phyloP scores from a whole-genome alignment of 2,888 invertebrate species.

The Stenoptilia bipunctidactyla region DNA sequence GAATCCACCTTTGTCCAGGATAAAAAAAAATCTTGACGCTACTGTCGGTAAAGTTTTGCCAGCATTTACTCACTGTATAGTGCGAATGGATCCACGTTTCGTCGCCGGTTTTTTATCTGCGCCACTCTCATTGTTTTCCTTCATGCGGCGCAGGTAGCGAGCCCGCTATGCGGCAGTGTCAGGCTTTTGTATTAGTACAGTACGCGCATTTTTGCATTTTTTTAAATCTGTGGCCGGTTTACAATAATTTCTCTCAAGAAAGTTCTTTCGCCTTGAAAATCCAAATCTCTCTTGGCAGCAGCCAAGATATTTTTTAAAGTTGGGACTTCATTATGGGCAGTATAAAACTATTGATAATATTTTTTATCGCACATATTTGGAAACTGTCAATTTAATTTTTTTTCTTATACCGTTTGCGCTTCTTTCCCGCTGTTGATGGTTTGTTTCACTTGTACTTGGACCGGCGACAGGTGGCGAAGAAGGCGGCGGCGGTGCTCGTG shows the following conservation, averaged over 20 bases:
- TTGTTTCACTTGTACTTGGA: slow-evolving; percentile 8
- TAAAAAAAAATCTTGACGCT: slow-evolving; percentile 12
- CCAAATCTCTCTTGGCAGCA: slow-evolving; percentile 13
- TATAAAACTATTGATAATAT: slow-evolving; percentile 14
- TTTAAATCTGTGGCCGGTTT: slow-evolving; percentile 10
- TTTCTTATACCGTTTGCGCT: slow-evolving; percentile 13
- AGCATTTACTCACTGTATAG: slow-evolving; percentile 16
- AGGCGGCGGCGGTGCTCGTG: no score
- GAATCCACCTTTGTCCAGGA: slow-evolving; percentile 15
- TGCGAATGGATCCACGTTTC: slow-evolving; percentile 13
- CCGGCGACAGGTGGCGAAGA: no score
- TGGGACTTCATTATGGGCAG: slow-evolving; percentile 16
- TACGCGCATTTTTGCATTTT: slow-evolving; percentile 8
- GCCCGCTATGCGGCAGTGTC: slow-evolving; percentile 8
- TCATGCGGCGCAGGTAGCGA: slow-evolving; percentile 8
- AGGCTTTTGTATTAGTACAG: slow-evolving; percentile 3
- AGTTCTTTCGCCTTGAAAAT: slow-evolving; percentile 11
- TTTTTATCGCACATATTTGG: slow-evolving; percentile 13
- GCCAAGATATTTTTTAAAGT: slow-evolving; percentile 17
- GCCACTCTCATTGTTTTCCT: slow-evolving; percentile 5
- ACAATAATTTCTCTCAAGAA: slow-evolving; percentile 1
- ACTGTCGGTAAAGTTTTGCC: slow-evolving; percentile 15
- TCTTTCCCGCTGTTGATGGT: slow-evolving; percentile 16
- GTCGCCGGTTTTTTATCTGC: slow-evolving; percentile 7
- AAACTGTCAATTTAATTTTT: slow-evolving; percentile 11